Base-by-base conservation (phyloP, 2,113 vertebrate genomes). In the Castor canadensis region DNA sequence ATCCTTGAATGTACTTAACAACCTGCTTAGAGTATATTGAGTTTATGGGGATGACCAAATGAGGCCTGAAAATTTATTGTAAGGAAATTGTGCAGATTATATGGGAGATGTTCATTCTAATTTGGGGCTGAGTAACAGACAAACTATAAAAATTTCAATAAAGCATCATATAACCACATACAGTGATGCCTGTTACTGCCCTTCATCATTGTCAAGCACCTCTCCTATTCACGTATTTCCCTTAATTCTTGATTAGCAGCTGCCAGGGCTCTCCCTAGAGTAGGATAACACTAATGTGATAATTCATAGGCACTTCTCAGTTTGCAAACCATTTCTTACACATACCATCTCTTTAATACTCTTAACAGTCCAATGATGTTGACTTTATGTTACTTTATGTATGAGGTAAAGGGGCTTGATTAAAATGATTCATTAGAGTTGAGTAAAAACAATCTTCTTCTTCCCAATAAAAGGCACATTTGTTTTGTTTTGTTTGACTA, bases 1-100 rank as follows among this genome's bases (percentile, higher is more conserved):
- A 98, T 96, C 96, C 96, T 98, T 98, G 96, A 97, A 96, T 97
- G 62, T 98, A 97, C 91, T 98, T 98, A 98, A 98, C 95, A 98
- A 97, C 62, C 83, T 98, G 97, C 97, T 98, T 97, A 97, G 86
- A 97, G 87, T 96, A 76, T 92, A 96, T 80, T 77, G 94, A 97
- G 91, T 98, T 98, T 97, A 96, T 97, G 73, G 77, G 85, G 71
- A 97, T 96, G 96, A 96, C 71, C 89, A 97, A 98, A 97, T 96
- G 97, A 97, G 97, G 97, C 87, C 96, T 97, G 97, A 97, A 98
- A 97, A 97, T 97, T 95, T 97, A 97, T 97, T 96, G 64, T 93
- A 97, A 64, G 54, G 89, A 89, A 97, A 97, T 89, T 84, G 92
- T 97, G 82, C 95, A 97, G 95, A 97, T 98, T 96, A 97, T 97